Evolutionary conservation across 2,888 invertebrate genomes (phyloP).

Genomic region (Melinaea menophilus): DNA sequence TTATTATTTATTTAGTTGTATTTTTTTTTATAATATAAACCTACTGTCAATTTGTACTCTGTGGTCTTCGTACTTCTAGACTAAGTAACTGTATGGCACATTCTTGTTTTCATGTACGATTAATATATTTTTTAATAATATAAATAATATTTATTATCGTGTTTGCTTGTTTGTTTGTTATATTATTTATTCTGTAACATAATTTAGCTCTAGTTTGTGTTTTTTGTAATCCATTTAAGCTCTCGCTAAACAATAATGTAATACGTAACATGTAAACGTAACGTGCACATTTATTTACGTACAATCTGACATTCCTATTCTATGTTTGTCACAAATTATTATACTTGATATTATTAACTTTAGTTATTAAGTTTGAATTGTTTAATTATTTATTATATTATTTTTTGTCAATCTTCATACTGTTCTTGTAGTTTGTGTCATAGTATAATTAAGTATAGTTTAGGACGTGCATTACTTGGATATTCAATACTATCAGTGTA

Average conservation of each 20-base stretch:
- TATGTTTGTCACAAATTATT: background rate
- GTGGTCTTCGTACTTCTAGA: constrained; percentile 24
- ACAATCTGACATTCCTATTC: background rate
- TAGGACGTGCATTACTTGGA: constrained; percentile 53
- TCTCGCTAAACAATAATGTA: no score
- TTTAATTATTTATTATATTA: constrained; percentile 6
- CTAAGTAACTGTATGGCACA: constrained; percentile 15
- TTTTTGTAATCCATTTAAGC: no score
- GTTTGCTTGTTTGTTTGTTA: background rate
- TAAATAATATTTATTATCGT: background rate
- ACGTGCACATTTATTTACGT: background rate
- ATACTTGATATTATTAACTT: constrained; percentile 1
- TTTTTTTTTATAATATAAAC: constrained; percentile 9
- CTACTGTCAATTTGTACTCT: constrained; percentile 29
- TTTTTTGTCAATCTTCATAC: constrained; percentile 17
- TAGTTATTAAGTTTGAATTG: background rate
- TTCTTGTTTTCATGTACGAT: constrained; percentile 18
- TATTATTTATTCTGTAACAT: no score
- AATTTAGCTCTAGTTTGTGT: no score
- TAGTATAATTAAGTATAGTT: constrained; percentile 48
- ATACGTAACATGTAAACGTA: background rate
- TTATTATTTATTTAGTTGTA: constrained; percentile 6
- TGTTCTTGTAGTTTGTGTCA: constrained; percentile 49
- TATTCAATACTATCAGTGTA: constrained; percentile 39
- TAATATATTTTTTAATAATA: background rate